Conservation (phyloP, 2,888 invertebrate genomes). For the Drosophila anceps region DNA sequence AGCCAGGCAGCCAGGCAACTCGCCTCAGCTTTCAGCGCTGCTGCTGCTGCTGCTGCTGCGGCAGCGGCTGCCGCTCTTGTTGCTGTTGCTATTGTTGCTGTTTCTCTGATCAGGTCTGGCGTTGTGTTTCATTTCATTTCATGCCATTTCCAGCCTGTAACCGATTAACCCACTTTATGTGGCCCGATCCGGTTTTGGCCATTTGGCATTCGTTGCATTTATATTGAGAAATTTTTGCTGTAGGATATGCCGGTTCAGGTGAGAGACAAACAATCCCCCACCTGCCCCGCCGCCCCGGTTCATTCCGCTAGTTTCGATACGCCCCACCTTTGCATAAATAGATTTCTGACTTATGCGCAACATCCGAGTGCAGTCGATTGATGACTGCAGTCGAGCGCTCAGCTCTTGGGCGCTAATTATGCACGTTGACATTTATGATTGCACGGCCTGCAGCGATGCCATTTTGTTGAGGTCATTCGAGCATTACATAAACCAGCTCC, state of each 20-base stretch:
- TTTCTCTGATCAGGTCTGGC: conserved; percentile 34
- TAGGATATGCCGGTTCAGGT: conserved; percentile 48
- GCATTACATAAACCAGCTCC: conserved; percentile 37
- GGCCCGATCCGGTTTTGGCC: conserved; percentile 54
- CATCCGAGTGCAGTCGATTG: conserved; percentile 13
- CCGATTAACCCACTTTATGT: conserved; percentile 73
- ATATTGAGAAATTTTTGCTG: conserved; percentile 44
- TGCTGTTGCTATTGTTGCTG: conserved; percentile 24
- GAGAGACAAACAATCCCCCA: not conserved
- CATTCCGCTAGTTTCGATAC: not conserved
- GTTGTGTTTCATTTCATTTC: conserved; percentile 43
- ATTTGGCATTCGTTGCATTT: conserved; percentile 36
- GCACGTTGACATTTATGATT: conserved; percentile 44
- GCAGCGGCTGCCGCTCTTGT: conserved; percentile 3
- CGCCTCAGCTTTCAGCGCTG: conserved; percentile 51
- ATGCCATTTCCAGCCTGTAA: conserved; percentile 66
- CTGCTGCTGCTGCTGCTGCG: conserved; percentile 13
- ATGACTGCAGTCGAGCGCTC: conserved; percentile 12
- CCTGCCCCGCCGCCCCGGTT: not conserved
- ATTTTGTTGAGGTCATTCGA: conserved; percentile 30
- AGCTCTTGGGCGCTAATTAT: conserved; percentile 35
- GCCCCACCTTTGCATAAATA: conserved; percentile 4
- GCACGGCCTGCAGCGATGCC: conserved; percentile 15
- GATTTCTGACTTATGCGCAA: conserved; percentile 11
- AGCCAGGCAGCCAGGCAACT: conserved; percentile 16